These are phyloP conservation scores for Catocala fraxini DNA, from an alignment of 2,888 invertebrate species.

Conservation along the genomic window DNA sequence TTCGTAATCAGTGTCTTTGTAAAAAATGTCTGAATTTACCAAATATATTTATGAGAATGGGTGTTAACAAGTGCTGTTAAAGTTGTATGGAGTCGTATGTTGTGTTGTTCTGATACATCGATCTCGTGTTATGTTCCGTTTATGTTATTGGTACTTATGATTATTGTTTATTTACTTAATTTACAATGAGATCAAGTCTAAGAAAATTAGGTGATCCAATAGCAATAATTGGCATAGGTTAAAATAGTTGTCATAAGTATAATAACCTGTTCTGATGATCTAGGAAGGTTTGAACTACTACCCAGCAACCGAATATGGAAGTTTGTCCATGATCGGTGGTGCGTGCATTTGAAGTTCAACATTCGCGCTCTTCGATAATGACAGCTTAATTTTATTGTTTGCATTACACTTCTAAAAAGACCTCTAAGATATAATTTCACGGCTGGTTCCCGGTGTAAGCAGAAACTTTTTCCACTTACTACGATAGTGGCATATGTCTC, in stretches of 20 bases:
- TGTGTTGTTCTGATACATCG: slow-evolving; percentile 23
- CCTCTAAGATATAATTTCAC: too few relatives aligned
- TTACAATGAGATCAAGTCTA: neutral
- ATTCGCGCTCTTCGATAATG: too few relatives aligned
- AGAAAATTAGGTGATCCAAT: neutral
- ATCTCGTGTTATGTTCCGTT: slow-evolving; percentile 13
- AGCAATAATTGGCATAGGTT: neutral
- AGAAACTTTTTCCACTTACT: too few relatives aligned
- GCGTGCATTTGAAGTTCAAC: too few relatives aligned
- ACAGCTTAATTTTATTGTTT: too few relatives aligned
- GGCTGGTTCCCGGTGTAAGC: too few relatives aligned
- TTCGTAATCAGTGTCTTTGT: slow-evolving; percentile 54
- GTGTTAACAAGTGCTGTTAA: slow-evolving; percentile 42
- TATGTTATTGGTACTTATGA: slow-evolving; percentile 33
- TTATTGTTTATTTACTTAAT: slow-evolving; percentile 1
- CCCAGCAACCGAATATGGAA: too few relatives aligned
- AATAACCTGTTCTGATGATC: too few relatives aligned
- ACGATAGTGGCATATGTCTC: too few relatives aligned
- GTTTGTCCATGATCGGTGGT: too few relatives aligned
- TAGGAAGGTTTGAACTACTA: too few relatives aligned
- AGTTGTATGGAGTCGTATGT: slow-evolving; percentile 25
- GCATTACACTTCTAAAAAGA: too few relatives aligned
- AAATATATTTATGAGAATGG: slow-evolving; percentile 44
- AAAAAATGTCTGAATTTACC: slow-evolving; percentile 55
- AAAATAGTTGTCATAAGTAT: neutral